Base-by-base conservation (phyloP, 2,888 invertebrate species). In the Oligia fasciuncula region DNA sequence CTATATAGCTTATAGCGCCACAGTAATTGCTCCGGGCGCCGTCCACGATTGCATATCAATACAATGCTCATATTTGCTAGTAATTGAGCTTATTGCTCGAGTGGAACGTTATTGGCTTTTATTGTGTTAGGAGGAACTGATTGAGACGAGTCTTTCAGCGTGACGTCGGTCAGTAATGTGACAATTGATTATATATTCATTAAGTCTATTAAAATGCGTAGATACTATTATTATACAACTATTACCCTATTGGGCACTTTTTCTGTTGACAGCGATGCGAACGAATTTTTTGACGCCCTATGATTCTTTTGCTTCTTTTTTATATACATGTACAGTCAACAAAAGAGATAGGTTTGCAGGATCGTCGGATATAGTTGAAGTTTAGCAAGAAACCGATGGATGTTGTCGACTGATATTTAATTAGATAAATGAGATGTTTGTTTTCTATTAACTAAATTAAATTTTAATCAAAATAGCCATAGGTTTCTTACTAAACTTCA, bases 1-100 rank as follows among this genome's bases (percentile, higher is more conserved):
- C n/a, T 19, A 65, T 63, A 72, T 81, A 69, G 89, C 72, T 81
- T 79, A 81, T 85, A 92, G 91, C 93, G 92, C 92, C 92, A 84
- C 79, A 81, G 84, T 91, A 94, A 95, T 94, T 95, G 94, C 91
- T 89, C 85, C 90, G 90, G 95, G 95, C 95, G 96, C 95, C 95
- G 91, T 85, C 86, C 83, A 86, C 92, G 92, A 95, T 95, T 95
- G 95, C 95, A 95, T 96, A 94, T 95, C 95, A 95, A 96, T 96
- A 94, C 91, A 90, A 91, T 90, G 89, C 88, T 91, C 89, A 88
- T 91, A 93, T 93, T 93, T 92, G 90, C 85, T 85, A 88, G 93
- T 96, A 95, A 96, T 95, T 95, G 96, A 93, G 92, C 94, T 92
- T 92, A 94, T 94, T 95, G 95, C 87, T 86, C 74, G 49, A 72